Base-by-base conservation (phyloP, 1,140 invertebrate species). In the Acyrthosiphon pisum region DNA sequence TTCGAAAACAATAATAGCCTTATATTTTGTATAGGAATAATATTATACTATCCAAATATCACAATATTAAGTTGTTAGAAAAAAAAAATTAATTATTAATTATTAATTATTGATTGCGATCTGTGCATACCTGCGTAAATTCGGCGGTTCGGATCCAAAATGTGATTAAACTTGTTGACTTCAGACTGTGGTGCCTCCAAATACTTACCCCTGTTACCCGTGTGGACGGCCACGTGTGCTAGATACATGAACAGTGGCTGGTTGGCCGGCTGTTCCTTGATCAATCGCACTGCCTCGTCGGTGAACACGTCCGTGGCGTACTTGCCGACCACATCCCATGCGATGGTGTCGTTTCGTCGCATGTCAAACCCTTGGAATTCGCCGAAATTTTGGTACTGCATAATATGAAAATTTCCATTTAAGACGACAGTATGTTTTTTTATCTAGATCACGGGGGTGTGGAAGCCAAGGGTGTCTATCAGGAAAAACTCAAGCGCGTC, bases 251-350 rank as follows among this genome's bases (percentile, higher is more conserved):
- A 97, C 50, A 97, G 95, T 1, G 97, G 97, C n/a, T 95, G 94
- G 18, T 95, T 93, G 60, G 95, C 94, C 84, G 95, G 93, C 94
- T 97, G 96, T 20, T 95, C 94, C 44, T 95, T 94, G 37, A 97
- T 97, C 14, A 96, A 95, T 6, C 95, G 95, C 0, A 96, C 95
- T 2, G 97, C 96, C 94, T 97, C 96, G 4, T 96, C 95, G 0
- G 97, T 97, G 94, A 97, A 97, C 4, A 97, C 94, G 94, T 97
- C 96, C 0, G 97, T 97, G 3, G 96, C 96, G 94, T 98, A 97
- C 91, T 96, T 95, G 4, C 96, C 97, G n/a, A 95, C 95, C 22
- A 95, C 94, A 46, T 97, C 96, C 95, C 96, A 96, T 7, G 96
- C 96, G 4, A 96, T 95, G 35, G 95, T 95, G 68, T 96, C 95